phyloP scores from a whole-genome alignment of 92 coral and sea anemone genomes.

The Siderastrea radians region DNA sequence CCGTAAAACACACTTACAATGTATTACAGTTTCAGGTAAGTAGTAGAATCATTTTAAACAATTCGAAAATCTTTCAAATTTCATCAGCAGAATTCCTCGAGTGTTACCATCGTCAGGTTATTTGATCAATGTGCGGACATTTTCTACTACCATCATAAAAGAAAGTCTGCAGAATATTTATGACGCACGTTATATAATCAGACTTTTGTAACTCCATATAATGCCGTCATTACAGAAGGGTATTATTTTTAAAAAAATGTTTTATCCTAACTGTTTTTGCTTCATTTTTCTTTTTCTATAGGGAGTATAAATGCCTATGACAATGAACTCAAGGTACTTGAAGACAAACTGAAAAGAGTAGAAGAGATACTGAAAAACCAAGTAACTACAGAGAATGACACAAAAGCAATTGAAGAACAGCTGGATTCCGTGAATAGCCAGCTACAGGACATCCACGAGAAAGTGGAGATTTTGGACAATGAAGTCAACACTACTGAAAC shows the following conservation, averaged over 20 bases:
- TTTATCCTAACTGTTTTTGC: neutral
- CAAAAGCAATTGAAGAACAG: conserved; percentile 71
- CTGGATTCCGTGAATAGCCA: conserved; percentile 44
- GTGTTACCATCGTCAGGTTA: no score
- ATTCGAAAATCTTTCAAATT: no score
- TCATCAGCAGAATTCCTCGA: no score
- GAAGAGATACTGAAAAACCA: conserved; percentile 75
- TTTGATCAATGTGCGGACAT: no score
- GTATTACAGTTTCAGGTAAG: no score
- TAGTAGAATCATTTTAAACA: no score
- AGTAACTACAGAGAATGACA: conserved; percentile 81
- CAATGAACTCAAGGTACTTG: conserved; percentile 78
- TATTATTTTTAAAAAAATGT: neutral
- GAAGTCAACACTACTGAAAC: conserved; percentile 53
- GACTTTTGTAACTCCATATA: no score
- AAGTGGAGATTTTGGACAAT: conserved; percentile 45
- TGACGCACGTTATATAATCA: no score
- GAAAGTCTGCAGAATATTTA: no score
- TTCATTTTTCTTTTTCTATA: neutral
- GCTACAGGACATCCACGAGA: conserved; percentile 57
- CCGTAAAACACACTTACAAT: no score
- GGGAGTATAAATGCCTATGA: conserved; percentile 83
- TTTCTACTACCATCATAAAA: no score
- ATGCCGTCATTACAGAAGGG: no score
- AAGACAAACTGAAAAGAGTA: conserved; percentile 78